Evolutionary conservation across 2,113 vertebrate genomes (phyloP).

Genomic region (Triplophysa siluroides): DNA sequence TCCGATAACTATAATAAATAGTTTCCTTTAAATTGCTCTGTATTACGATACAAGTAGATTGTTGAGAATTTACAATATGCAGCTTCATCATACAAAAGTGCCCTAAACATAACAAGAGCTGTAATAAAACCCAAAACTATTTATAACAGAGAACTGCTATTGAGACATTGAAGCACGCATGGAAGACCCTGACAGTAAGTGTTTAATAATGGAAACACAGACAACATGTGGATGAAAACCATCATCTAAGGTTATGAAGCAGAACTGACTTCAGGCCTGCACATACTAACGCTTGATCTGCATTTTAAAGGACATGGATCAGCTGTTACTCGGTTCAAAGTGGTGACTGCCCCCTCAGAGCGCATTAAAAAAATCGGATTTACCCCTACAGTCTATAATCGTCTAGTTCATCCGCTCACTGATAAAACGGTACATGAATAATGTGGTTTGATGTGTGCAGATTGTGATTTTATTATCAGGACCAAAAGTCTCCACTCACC

Average conservation of each 20-base stretch:
- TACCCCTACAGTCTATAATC: slow-evolving; percentile 5
- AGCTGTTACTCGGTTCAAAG: slow-evolving; percentile 27
- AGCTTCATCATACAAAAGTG: background rate
- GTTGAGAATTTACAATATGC: background rate
- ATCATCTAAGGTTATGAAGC: background rate
- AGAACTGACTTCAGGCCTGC: background rate
- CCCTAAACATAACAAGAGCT: background rate
- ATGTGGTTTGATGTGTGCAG: no score
- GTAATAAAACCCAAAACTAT: background rate
- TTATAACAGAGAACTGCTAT: background rate
- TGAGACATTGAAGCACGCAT: background rate
- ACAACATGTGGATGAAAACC: background rate
- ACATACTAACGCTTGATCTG: background rate
- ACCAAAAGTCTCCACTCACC: no score
- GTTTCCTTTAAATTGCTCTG: no score
- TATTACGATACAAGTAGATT: no score
- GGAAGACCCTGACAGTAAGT: background rate
- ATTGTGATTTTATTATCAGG: no score
- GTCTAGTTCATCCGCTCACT: slow-evolving; percentile 4
- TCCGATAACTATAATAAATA: no score
- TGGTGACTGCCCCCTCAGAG: slow-evolving; percentile 29
- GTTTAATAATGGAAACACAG: background rate
- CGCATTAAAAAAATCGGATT: slow-evolving; percentile 31
- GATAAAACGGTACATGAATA: background rate
- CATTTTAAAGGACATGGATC: slow-evolving; percentile 20